These are phyloP conservation scores for Semicossyphus pulcher DNA, from an alignment of 2,113 vertebrate species.

Conservation along the genomic window DNA sequence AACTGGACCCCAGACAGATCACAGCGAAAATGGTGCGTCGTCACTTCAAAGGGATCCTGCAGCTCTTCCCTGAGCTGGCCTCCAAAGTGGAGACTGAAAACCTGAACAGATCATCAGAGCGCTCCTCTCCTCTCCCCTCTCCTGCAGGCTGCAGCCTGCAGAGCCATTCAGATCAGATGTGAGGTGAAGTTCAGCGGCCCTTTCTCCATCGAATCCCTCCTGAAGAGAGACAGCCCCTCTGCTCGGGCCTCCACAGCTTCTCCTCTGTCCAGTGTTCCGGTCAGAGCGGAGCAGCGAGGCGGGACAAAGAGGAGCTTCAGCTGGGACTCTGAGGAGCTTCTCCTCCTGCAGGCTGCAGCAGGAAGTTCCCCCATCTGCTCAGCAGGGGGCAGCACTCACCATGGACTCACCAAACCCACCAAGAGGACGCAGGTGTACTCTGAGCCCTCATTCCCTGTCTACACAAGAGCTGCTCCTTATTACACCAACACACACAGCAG, in stretches of 20 bases:
- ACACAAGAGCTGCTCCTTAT: slow-evolving; percentile 29
- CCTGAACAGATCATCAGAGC: background rate
- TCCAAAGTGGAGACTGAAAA: slow-evolving; percentile 24
- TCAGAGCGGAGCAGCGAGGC: slow-evolving; percentile 25
- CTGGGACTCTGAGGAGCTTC: slow-evolving; percentile 35
- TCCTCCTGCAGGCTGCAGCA: slow-evolving; percentile 14
- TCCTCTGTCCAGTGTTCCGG: slow-evolving; percentile 27
- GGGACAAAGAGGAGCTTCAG: slow-evolving; percentile 34
- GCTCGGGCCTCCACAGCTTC: slow-evolving; percentile 5
- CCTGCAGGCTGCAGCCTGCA: slow-evolving; percentile 13
- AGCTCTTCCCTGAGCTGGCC: slow-evolving; percentile 66
- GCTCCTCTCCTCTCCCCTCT: background rate
- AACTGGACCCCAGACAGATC: slow-evolving; percentile 60
- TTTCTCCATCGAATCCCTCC: slow-evolving; percentile 80
- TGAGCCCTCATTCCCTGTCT: background rate
- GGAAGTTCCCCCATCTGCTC: slow-evolving; percentile 19
- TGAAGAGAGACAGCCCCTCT: slow-evolving; percentile 58
- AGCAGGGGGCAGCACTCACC: slow-evolving; percentile 56
- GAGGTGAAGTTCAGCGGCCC: slow-evolving; percentile 71
- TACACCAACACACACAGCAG: slow-evolving; percentile 25
- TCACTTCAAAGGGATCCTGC: slow-evolving; percentile 74
- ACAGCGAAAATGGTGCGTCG: slow-evolving; percentile 74
- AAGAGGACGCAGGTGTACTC: background rate
- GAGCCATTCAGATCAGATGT: slow-evolving; percentile 1
- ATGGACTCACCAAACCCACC: background rate